Conservation (phyloP, 2,797 vertebrate species). For the Pseudochirops cupreus region DNA sequence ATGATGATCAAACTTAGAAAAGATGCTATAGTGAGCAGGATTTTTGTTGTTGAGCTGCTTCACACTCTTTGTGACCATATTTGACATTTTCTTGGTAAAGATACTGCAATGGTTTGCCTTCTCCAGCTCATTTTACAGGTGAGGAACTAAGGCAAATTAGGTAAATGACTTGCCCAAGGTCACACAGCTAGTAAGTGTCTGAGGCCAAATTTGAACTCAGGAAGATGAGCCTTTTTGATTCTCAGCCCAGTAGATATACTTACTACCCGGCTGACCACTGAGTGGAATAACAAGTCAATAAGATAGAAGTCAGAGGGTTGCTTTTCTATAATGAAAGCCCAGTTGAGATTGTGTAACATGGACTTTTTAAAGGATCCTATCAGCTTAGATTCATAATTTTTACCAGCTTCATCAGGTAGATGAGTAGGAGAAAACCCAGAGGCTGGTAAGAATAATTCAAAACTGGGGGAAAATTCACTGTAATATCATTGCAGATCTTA, state of each 20-base stretch:
- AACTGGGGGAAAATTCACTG: background rate
- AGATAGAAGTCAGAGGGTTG: background rate
- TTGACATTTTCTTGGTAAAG: background rate
- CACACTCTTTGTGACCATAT: too few species aligned
- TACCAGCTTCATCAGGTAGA: background rate
- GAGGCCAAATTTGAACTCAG: background rate
- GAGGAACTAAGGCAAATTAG: background rate
- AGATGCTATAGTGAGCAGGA: background rate
- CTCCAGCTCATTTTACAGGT: background rate
- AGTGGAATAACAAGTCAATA: background rate
- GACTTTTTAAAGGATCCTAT: background rate
- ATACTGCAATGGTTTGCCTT: background rate
- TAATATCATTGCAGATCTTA: background rate
- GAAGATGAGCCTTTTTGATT: background rate
- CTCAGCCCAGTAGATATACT: rapidly evolving
- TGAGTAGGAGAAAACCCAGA: background rate
- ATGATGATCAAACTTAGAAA: background rate
- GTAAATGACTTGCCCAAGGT: background rate
- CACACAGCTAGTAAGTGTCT: background rate
- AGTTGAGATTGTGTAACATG: background rate
- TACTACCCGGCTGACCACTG: background rate
- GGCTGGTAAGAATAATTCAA: background rate
- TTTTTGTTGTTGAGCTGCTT: too few species aligned
- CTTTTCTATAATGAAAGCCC: background rate
- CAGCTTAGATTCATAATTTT: background rate